Evolutionary conservation across 2,797 vertebrate species (phyloP).

Genomic region (Prionace glauca): DNA sequence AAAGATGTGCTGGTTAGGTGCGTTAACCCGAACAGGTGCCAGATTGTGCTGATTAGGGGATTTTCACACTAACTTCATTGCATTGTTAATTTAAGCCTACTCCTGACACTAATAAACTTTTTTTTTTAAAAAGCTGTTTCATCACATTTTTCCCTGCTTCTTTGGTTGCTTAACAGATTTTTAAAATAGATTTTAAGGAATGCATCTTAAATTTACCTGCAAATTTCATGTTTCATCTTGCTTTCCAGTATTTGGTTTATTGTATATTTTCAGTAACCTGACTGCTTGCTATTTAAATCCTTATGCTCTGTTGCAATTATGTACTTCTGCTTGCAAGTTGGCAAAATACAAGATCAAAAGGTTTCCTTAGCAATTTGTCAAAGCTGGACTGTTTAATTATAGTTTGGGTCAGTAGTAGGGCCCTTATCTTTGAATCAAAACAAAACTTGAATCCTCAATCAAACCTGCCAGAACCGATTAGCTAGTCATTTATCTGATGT

Average conservation of each 20-base stretch:
- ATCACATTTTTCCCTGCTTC: not conserved
- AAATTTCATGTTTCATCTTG: not conserved
- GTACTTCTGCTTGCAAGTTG: not conserved
- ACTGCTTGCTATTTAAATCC: not conserved
- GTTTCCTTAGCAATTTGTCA: not conserved
- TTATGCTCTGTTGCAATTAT: not conserved
- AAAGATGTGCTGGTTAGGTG: too few relatives aligned
- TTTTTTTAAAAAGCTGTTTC: not conserved
- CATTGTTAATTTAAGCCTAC: too few relatives aligned
- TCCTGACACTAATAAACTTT: too few relatives aligned
- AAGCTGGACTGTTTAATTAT: not conserved
- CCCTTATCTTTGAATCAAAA: too few relatives aligned
- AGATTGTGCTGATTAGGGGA: too few relatives aligned
- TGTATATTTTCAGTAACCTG: not conserved
- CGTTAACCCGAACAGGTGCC: too few relatives aligned
- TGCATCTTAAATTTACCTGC: not conserved
- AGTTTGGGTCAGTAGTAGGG: not conserved
- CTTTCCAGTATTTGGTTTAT: not conserved
- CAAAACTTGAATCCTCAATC: too few relatives aligned
- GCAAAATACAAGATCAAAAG: not conserved
- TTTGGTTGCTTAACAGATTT: not conserved
- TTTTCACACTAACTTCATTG: too few relatives aligned
- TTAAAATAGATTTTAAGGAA: not conserved
- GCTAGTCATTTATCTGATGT: not conserved
- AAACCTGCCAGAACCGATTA: not conserved